Conservation (phyloP, 64 coral and sea anemone genomes). For the Stichodactyla helianthus region DNA sequence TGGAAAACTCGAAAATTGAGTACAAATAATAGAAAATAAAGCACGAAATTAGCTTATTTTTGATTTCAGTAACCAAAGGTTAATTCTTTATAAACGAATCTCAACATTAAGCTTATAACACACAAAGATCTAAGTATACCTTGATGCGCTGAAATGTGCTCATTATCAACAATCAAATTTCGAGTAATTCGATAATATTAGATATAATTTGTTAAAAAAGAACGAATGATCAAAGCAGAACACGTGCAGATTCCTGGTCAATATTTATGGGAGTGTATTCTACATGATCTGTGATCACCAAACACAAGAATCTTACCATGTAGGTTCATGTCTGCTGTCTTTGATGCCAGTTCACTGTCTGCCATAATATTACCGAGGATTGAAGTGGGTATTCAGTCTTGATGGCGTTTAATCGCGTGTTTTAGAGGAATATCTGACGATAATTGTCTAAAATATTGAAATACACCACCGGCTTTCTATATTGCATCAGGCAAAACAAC, state of each 20-base stretch:
- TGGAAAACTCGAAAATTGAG: too few relatives aligned
- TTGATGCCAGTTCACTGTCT: background rate
- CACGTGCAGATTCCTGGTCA: background rate
- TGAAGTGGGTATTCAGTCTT: background rate
- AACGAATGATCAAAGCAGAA: background rate
- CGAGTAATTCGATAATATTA: too few relatives aligned
- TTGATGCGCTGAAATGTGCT: too few relatives aligned
- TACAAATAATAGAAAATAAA: too few relatives aligned
- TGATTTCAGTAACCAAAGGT: too few relatives aligned
- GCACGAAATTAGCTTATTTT: too few relatives aligned
- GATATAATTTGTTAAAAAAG: background rate
- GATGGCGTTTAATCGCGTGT: background rate
- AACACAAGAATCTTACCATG: background rate
- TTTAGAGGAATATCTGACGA: background rate
- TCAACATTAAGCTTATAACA: too few relatives aligned
- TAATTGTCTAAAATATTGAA: background rate
- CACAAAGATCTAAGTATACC: too few relatives aligned
- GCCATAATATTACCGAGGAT: background rate
- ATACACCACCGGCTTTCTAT: background rate
- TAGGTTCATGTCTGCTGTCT: slow-evolving; percentile 6
- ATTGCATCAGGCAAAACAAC: background rate
- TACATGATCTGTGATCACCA: background rate
- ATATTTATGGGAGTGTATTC: background rate
- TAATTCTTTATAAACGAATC: too few relatives aligned
- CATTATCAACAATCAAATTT: too few relatives aligned